Conservation (phyloP, 2,888 invertebrate genomes). For the Germaria angustata region DNA sequence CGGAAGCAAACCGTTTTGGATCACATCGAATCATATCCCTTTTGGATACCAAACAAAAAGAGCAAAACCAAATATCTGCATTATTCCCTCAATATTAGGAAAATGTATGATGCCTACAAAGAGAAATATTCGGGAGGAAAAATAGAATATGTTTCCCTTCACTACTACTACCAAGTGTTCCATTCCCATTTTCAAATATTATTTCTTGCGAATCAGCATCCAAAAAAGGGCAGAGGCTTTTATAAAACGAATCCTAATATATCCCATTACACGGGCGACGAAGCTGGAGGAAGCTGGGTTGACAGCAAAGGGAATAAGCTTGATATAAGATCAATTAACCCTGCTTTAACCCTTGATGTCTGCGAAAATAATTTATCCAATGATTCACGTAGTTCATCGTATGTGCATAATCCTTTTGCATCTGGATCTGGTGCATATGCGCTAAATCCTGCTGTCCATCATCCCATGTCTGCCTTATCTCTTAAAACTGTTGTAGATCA, state of each 20-base stretch:
- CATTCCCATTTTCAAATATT: conserved; percentile 66
- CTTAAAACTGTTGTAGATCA: not conserved
- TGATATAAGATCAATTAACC: conserved; percentile 39
- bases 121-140: conserved; percentile 52
- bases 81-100: conserved; percentile 65
- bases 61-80: conserved; percentile 67
- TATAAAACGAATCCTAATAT: conserved; percentile 65
- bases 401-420: conserved; percentile 16
- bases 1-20: conserved; percentile 53
- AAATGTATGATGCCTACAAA: conserved; percentile 68
- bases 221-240: conserved; percentile 24
- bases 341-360: conserved; percentile 6
- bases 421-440: not conserved
- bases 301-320: conserved; percentile 47
- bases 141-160: conserved; percentile 46
- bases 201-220: conserved; percentile 53
- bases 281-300: conserved; percentile 66
- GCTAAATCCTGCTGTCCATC: not conserved
- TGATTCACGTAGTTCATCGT: not conserved
- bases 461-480: not conserved
- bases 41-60: conserved; percentile 68
- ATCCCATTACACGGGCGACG: conserved; percentile 68
- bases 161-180: conserved; percentile 64
- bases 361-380: not conserved
- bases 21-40: conserved; percentile 67